Conservation (phyloP, 1,140 invertebrate genomes). For the Gonioctena quinquepunctata region DNA sequence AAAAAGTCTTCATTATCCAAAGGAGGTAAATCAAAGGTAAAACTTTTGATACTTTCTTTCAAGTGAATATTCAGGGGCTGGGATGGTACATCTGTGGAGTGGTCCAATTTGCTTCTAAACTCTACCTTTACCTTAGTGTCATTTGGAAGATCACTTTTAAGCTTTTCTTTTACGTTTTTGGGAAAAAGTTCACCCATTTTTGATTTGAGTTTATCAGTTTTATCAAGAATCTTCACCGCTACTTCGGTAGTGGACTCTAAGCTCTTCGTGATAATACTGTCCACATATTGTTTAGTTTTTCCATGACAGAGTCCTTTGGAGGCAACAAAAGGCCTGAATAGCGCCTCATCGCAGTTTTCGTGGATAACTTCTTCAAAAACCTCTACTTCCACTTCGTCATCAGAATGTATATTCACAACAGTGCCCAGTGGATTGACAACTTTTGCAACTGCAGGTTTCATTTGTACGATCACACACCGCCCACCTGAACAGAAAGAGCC, state of each 20-base stretch:
- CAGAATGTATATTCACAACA: conserved; percentile 65
- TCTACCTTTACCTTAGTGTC: neutral
- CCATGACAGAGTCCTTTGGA: conserved; percentile 34
- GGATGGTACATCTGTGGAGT: neutral
- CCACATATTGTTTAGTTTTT: conserved; percentile 25
- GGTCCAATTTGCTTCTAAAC: neutral
- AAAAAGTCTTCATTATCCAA: conserved; percentile 34
- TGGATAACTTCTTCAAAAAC: conserved; percentile 59
- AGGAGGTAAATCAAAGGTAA: conserved; percentile 24
- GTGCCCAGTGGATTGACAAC: conserved; percentile 74
- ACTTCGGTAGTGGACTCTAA: conserved; percentile 40
- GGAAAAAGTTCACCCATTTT: neutral
- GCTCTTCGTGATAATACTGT: conserved; percentile 42
- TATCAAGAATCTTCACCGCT: conserved; percentile 39
- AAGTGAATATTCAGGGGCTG: too few relatives aligned
- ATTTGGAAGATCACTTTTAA: neutral
- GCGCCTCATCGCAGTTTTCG: conserved; percentile 66
- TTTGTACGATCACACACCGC: conserved; percentile 60
- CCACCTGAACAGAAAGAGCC: conserved; percentile 76
- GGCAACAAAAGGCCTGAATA: conserved; percentile 64
- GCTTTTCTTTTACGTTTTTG: neutral
- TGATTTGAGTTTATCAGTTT: neutral
- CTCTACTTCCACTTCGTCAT: conserved; percentile 59
- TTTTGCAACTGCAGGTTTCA: conserved; percentile 62
- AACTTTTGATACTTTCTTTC: neutral